Percentiles rank a stretch among this genome's conserved stretches.
These are phyloP conservation scores for Chloroceryle inda DNA, from an alignment of 2,797 vertebrate species.

Conservation along the genomic window DNA sequence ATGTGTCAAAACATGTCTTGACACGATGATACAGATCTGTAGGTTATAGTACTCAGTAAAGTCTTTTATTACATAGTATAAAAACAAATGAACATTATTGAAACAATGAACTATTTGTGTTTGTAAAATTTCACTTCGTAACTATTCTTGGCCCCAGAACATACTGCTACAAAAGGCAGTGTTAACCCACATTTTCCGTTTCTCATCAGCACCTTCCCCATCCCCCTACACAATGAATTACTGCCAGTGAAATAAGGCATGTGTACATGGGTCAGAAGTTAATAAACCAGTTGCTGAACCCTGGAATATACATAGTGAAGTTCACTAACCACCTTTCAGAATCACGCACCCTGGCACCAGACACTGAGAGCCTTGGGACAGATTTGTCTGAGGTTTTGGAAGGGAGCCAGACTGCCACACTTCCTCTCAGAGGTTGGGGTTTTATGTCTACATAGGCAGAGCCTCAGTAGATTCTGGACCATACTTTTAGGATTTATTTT, in stretches of 20 bases:
- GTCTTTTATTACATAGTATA: not conserved
- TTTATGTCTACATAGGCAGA: conserved; percentile 21
- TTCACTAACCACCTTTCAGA: conserved; percentile 1
- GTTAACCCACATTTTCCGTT: not conserved
- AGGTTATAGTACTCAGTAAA: not conserved
- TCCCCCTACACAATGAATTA: not conserved
- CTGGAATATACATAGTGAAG: not conserved
- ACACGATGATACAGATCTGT: not conserved
- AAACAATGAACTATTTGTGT: not conserved
- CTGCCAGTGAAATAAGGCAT: not conserved
- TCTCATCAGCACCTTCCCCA: not conserved
- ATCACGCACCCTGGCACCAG: not conserved
- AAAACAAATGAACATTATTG: not conserved
- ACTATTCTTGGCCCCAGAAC: not conserved
- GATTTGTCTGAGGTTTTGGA: conserved; percentile 54
- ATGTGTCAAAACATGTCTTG: conserved; percentile 11
- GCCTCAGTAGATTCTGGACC: not conserved
- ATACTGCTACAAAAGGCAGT: not conserved
- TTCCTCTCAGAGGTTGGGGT: not conserved
- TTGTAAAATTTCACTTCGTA: not conserved
- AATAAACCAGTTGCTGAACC: not conserved
- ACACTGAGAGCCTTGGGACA: not conserved
- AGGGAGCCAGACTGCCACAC: conserved; percentile 32
- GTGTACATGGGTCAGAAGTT: not conserved
- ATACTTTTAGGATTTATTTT: conserved; percentile 59